Percentiles rank a stretch among this genome's conserved stretches.
These are phyloP conservation scores for Caenorhabditis uteleia DNA, from an alignment of 2,888 invertebrate genomes.

Conservation along the genomic window DNA sequence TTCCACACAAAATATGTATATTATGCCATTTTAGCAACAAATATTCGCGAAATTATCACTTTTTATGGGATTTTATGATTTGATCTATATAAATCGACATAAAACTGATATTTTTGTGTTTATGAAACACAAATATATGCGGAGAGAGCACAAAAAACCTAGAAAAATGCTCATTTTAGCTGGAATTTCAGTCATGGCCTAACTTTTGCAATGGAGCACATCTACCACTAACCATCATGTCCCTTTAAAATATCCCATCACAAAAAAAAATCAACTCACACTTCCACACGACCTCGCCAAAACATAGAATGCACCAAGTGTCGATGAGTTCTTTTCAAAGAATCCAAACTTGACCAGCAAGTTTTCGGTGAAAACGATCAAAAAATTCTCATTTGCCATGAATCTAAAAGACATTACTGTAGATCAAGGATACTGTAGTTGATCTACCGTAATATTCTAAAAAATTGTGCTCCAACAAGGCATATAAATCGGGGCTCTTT, in stretches of 20 bases:
- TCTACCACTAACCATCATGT: no score
- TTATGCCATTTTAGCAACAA: no score
- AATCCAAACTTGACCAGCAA: conserved; percentile 45
- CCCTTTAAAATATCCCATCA: no score
- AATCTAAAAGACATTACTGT: conserved; percentile 13
- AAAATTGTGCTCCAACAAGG: conserved; percentile 52
- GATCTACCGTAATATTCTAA: conserved; percentile 44
- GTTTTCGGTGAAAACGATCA: conserved; percentile 54
- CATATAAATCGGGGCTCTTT: conserved; percentile 52
- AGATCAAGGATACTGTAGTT: neutral
- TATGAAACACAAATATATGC: no score
- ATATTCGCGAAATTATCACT: no score
- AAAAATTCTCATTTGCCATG: conserved; percentile 52
- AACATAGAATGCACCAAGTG: conserved; percentile 49
- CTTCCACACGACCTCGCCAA: conserved; percentile 46
- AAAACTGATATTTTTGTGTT: no score
- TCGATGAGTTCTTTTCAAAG: conserved; percentile 45
- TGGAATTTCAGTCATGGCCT: no score
- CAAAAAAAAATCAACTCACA: conserved; percentile 43
- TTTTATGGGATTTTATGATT: no score
- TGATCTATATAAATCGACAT: no score
- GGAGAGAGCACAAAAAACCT: neutral
- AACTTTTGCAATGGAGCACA: no score
- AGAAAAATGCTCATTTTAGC: no score
- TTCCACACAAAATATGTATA: no score